Evolutionary conservation across 2,113 vertebrate genomes (phyloP), one percentile per base, ranked within the genome.

Genomic region (Dasyprocta punctata): DNA sequence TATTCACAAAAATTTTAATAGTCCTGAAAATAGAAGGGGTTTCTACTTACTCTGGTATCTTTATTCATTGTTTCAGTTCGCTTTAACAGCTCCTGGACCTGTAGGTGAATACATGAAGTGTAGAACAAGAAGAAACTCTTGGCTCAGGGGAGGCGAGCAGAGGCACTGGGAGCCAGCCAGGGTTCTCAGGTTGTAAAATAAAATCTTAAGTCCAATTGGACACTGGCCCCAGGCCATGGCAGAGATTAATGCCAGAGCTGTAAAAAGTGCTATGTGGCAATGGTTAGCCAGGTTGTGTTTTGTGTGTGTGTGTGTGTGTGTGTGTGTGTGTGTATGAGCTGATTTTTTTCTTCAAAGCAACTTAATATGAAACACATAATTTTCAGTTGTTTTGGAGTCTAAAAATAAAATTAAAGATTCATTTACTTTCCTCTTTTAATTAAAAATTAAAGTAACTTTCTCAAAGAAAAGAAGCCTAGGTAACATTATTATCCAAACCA

Each of bases 151-250:
- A 94, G 71, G 90, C 65, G 24, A 96, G 94, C 85, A 94, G 87
- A 96, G 92, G 77, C 86, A 13, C 95, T 97, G 97, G 96, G 97
- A 97, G 92, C 92, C 78, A 86, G 97, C 97, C 97, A 98, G 90
- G 49, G 88, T 97, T 98, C 96, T 98, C 97, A 97, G 97, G 96
- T 97, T 98, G 97, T 97, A 98, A 98, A 98, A 97, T 97, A 96
- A 98, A 98, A 97, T 97, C 95, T 97, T 96, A 77, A 96, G 97
- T 96, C 98, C 98, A 96, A 90, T 92, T 14, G 95, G 96, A 98
- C 96, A 92, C 85, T 97, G 97, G 97, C 97, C 89, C 86, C n/a
- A 6, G 75, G 97, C 92, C 93, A 96, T 16, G 82, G 96, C 94
- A 95, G 96, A 97, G 93, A 97, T 97, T 96, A 97, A 97, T 97